Evolutionary conservation across 2,797 vertebrate genomes (phyloP), one percentile per base, ranked within the genome.

Genomic region (Prunella strophiata): DNA sequence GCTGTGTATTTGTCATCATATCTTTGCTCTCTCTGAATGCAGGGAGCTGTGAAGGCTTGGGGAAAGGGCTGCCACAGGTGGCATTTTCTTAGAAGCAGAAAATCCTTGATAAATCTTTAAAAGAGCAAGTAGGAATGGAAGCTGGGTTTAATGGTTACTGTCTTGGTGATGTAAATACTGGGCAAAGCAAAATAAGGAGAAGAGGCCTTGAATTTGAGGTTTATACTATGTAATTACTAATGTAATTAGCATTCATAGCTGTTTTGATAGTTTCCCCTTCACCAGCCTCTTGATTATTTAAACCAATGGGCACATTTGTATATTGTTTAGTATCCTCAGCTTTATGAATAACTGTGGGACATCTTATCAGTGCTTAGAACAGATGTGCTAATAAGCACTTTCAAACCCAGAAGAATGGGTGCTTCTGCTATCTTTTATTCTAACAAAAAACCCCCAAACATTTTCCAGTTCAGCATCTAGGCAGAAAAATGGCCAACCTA

Each of bases 391-490:
- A 38, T 55, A 75, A 88, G 74, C n/a, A 66, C 62, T 93, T 96
- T 89, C 57, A 85, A 79, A 87, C 62, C 38, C 63, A 82, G 75
- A 76, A 85, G 51, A 92, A 91, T 52, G 34, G 65, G 42, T 71
- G 32, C 9, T 79, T 95, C 77, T 84, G 61, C 22, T 83, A 75
- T 63, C 81, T 96, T 70, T 75, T 76, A 73, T 87, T 93, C 81
- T 92, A 88, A 81, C 7, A 20, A 61, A 51, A 30, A 30, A 54
- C 62, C 2, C 25, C 34, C 45, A 47, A 48, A 61, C 70, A 26
- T 88, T 88, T 94, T 95, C 58, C 74, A 83, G 68, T 50, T 94
- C 79, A 96, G 59, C 78, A 96, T 93, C 75, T 94, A 90, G 79
- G 79, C 54, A 82, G 89, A 91, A 97, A 95, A 97, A 92, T 13